Evolutionary conservation across 2,113 vertebrate species (phyloP), one percentile per base, ranked within the genome.

Genomic region (Felis catus): DNA sequence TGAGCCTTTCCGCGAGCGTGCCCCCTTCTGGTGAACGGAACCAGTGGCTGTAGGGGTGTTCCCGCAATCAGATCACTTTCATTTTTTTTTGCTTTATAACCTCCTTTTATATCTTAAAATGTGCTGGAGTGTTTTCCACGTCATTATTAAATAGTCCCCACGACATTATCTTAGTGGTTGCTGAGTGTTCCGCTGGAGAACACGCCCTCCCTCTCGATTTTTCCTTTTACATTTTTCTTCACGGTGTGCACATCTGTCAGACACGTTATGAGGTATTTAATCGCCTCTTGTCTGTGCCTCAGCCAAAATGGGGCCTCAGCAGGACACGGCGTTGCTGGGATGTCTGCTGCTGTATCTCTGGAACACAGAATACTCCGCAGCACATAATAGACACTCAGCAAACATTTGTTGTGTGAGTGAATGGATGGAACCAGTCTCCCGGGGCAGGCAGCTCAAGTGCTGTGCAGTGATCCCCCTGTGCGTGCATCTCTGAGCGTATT

Each of bases 401-500:
- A 2, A 7, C 45, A 65, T 0, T 3, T 23, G 18, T 29, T 11
- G 71, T 10, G 25, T 1, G 4, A 33, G 45, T 0, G 1, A 3
- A 2, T 4, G 23, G 83, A 14, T 27, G 33, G 58, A 18, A 4
- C 45, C 9, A 8, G 0, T 23, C 25, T 14, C 36, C 66, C 36
- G 0, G 25, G 0, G 18, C 8, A 14, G 41, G 1, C 19, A 8
- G 9, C 31, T 11, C 7, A 19, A n/a, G 33, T 1, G 53, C 3
- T 2, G 1, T 1, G 3, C 6, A 4, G 7, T 5, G 0, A 70
- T 12, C 51, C 10, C 16, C 1, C 4, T 13, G 2, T 21, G 0
- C 1, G 9, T 1, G 14, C 51, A 2, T 18, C n/a, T 70, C 0
- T 2, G 10, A 4, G 25, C 29, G 7, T 33, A 3, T 8, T 65